Base-by-base conservation (phyloP, 2,113 vertebrate genomes). In the Pangasianodon hypophthalmus region DNA sequence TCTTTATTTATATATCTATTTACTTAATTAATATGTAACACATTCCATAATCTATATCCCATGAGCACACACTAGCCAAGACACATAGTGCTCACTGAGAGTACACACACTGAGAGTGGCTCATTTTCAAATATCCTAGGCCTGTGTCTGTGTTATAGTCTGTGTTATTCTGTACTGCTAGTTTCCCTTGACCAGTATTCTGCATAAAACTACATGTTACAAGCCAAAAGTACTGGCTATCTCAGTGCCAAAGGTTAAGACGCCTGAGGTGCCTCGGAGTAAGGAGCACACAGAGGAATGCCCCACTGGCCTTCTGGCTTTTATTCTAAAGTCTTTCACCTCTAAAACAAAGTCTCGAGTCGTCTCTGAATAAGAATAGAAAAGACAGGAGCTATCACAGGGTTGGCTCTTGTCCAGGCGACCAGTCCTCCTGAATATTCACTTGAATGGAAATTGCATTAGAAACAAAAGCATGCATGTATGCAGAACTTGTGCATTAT, bases 281-380 rank as follows among this genome's bases (percentile, higher is more conserved):
- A 83, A 86, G 89, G 75, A 88, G 77, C 60, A 86, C 79, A 71
- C 16, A 69, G 88, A 92, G 88, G 92, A 94, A 95, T 94, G 93
- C 67, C 94, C 94, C 92, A 7, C 64, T 62, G 93, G 93, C 90
- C 32, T 90, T 75, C 89, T 64, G 83, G 87, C 32, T 41, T 90
- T 91, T 90, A 94, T 94, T 94, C 91, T 10, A 52, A 93, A 94
- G 93, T 94, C 92, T 94, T 94, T 95, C 91, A 93, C 88, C 71
- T 87, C 21, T 8, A 84, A 85, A 85, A 16, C 46, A 88, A n/a
- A n/a, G 83, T 71, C 60, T 86, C 52, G 13, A 48, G 46, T 75
- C 5, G 41, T 84, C 37, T 62, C 54, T 50, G 41, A 85, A 77
- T 87, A 88, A 79, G 87, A 88, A 88, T 32, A 92, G 84, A 89